phyloP scores from a whole-genome alignment of 2,888 invertebrate species.

The Pollenia griseotomentosa region DNA sequence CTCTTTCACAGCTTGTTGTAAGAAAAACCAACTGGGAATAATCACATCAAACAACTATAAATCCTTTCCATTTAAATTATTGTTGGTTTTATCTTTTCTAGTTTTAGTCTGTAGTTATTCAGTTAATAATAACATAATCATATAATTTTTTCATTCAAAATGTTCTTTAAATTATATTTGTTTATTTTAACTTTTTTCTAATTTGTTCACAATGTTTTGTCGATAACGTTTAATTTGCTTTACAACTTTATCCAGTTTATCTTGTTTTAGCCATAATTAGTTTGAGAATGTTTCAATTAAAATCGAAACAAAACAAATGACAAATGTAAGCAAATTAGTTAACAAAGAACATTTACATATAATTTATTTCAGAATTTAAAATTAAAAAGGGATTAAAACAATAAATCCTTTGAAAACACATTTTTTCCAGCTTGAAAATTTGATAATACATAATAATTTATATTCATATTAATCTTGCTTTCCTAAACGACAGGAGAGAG shows the following conservation, averaged over 20 bases:
- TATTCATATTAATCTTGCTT: background rate
- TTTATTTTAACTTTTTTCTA: background rate
- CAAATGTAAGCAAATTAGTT: conserved; percentile 58
- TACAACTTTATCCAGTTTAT: conserved; percentile 45
- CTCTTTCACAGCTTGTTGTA: no score
- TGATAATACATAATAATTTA: background rate
- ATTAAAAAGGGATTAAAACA: conserved; percentile 20
- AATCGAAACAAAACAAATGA: conserved; percentile 13
- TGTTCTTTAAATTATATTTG: background rate
- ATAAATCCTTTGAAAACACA: conserved; percentile 11
- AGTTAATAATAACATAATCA: conserved; percentile 21
- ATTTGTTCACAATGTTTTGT: background rate
- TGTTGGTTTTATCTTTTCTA: background rate
- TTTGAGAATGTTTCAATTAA: conserved; percentile 30
- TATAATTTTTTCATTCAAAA: background rate
- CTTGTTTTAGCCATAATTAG: conserved; percentile 56
- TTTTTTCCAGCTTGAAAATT: background rate
- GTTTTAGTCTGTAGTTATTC: conserved; percentile 26
- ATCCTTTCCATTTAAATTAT: no score
- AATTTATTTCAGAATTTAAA: background rate
- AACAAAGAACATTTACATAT: conserved; percentile 33
- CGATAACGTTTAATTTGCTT: conserved; percentile 17
- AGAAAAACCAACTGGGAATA: no score
- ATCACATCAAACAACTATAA: no score
- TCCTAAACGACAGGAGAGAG: background rate